Conservation (phyloP, 2,113 vertebrate species). For the Muntiacus muntjak region DNA sequence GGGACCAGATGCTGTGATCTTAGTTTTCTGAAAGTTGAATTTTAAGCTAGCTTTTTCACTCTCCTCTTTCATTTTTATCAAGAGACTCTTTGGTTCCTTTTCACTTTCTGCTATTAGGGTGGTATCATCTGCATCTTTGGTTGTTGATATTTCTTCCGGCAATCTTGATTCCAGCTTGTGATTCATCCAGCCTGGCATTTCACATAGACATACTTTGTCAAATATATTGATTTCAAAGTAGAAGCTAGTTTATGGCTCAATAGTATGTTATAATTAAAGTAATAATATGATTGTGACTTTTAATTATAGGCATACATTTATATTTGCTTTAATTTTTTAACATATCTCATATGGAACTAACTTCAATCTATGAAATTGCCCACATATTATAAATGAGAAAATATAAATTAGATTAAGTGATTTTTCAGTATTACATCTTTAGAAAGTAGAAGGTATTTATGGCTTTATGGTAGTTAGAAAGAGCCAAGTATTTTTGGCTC, state of each 20-base stretch:
- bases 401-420: background rate
- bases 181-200: background rate
- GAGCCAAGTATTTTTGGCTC: background rate
- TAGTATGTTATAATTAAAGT: background rate
- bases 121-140: background rate
- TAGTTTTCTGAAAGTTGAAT: background rate
- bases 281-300: background rate
- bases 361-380: background rate
- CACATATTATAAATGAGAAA: background rate
- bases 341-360: background rate
- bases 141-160: background rate
- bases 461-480: background rate
- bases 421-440: background rate
- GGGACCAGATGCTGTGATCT: background rate
- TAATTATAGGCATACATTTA: background rate
- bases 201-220: background rate
- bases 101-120: background rate
- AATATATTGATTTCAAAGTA: background rate
- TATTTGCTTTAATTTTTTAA: slow-evolving; percentile 9
- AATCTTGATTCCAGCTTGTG: background rate
- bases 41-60: background rate
- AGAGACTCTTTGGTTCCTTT: background rate
- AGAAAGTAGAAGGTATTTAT: background rate
- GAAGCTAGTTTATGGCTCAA: background rate
- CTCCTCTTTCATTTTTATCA: background rate